Base-by-base conservation (phyloP, 2,888 invertebrate species). In the Tenthredo livida region DNA sequence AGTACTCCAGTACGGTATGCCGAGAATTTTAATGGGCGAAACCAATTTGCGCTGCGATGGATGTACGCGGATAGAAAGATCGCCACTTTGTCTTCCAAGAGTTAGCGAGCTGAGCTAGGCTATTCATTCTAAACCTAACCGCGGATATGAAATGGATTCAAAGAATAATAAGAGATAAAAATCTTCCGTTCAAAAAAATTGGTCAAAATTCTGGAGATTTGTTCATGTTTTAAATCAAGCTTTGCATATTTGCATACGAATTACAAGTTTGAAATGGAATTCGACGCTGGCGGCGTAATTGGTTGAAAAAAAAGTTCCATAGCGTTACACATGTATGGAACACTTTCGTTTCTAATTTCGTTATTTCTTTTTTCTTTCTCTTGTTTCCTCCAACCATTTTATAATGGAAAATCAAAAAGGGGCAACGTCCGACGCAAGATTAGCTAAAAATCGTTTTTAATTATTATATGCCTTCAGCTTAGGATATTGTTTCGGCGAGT, bases 391-490 rank as follows among this genome's bases (percentile, higher is more conserved):
- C 12, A 12, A 7, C n/a, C n/a, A 33, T 29, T 33, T 10, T 17
- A 33, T 29, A 29, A 29, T 29, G 29, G 2, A 29, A 29, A 29
- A 29, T 2, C 43, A 73, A 40, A 72, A 15, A 6, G 37, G 37
- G 70, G 15, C 67, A 17, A 67, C n/a, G 21, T 73, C 25, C 50
- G 33, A 33, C 29, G 15, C n/a, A n/a, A 61, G 65, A 77, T 77
- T 77, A 77, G 65, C n/a, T n/a, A 29, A 29, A 80, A 80, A 80
- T 80, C 65, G 61, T 37, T 58, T 80, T 43, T 65, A 80, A 80
- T 80, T 80, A 80, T 80, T 37, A 37, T 37, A 37, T n/a, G n/a
- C 80, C 61, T 12, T 80, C 25, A 61, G 80, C 65, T 61, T 43
- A 58, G 37, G 80, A 37, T 61, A 65, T 61, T 80, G 43, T 40